phyloP scores from a whole-genome alignment of 30 jellyfish, hydroid and myxozoan genomes.

The Clytia hemisphaerica region DNA sequence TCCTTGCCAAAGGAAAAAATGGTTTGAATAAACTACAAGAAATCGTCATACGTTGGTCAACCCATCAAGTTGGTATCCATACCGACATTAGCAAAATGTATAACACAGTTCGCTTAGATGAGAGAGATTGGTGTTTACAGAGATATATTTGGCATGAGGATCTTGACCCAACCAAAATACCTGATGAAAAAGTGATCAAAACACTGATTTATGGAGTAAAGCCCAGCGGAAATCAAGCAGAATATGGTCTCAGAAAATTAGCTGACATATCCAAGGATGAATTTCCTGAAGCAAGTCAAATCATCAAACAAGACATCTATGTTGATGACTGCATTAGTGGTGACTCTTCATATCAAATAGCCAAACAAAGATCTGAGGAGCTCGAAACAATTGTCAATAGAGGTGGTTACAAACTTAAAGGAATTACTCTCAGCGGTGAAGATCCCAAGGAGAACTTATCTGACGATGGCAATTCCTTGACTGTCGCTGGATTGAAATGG shows the following conservation, averaged over 20 bases:
- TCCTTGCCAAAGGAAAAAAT: not conserved
- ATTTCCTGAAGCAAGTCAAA: not conserved
- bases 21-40: conserved; percentile 10
- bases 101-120: not conserved
- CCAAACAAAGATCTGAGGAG: not conserved
- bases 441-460: too few relatives aligned
- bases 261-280: not conserved
- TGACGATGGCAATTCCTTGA: too few relatives aligned
- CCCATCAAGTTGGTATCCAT: not conserved
- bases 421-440: too few relatives aligned
- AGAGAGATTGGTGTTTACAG: conserved; percentile 5
- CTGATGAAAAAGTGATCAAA: conserved; percentile 5
- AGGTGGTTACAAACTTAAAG: too few relatives aligned
- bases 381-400: not conserved
- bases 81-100: conserved; percentile 9
- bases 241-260: not conserved
- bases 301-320: not conserved
- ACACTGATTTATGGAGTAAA: not conserved
- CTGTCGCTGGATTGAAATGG: too few relatives aligned
- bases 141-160: conserved; percentile 20
- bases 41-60: conserved; percentile 4
- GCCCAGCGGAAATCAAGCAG: conserved; percentile 10
- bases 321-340: conserved; percentile 3
- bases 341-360: not conserved
- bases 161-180: conserved; percentile 9